Evolutionary conservation across 2,797 vertebrate genomes (phyloP).

Genomic region (Trachurus trachurus): DNA sequence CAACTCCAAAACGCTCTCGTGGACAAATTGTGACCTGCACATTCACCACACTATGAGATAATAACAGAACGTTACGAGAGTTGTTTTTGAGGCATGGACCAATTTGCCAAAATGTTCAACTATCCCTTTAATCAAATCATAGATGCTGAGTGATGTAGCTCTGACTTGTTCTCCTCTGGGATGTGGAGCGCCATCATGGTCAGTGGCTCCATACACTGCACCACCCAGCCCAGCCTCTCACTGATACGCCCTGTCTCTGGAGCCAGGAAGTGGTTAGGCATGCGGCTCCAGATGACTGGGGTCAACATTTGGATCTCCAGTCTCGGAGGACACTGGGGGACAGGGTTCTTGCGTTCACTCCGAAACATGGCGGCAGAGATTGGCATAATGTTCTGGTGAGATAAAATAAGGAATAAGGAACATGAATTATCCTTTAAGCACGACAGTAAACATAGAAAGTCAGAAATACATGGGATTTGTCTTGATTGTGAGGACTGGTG

Average conservation of each 20-base stretch:
- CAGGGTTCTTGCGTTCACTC: conserved; percentile 93
- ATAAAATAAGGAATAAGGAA: conserved; percentile 1
- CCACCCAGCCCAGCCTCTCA: conserved; percentile 92
- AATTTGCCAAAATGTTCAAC: too few species aligned
- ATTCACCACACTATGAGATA: too few species aligned
- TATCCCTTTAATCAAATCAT: background rate
- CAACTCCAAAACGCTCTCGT: too few species aligned
- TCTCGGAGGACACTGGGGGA: conserved; percentile 93
- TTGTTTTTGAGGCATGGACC: too few species aligned
- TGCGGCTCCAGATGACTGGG: conserved; percentile 95
- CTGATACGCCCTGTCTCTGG: conserved; percentile 86
- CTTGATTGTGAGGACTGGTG: background rate
- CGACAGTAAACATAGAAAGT: background rate
- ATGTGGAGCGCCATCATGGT: conserved; percentile 97
- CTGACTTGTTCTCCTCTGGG: conserved; percentile 94
- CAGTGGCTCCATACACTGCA: conserved; percentile 91
- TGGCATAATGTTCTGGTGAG: conserved; percentile 94
- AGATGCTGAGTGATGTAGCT: conserved; percentile 1
- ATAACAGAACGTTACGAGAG: too few species aligned
- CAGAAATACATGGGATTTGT: background rate
- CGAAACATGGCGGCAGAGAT: conserved; percentile 97
- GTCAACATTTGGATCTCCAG: conserved; percentile 91
- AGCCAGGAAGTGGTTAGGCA: conserved; percentile 92
- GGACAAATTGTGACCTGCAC: too few species aligned
- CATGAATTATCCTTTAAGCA: background rate